Conservation (phyloP, 2,113 vertebrate genomes). For the Gadus macrocephalus region DNA sequence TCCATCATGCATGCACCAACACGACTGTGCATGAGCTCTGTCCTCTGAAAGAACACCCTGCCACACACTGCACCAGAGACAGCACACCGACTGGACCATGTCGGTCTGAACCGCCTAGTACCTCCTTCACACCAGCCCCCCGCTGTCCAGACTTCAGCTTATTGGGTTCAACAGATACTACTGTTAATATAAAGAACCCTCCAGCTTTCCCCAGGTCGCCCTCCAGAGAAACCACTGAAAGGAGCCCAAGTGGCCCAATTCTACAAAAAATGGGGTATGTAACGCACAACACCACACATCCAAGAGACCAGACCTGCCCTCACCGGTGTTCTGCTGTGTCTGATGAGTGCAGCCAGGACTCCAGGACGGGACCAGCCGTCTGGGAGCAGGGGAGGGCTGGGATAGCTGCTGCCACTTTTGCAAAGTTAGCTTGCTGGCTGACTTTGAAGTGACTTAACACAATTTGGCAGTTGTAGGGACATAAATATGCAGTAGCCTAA, state of each 20-base stretch:
- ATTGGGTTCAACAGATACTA: conserved; percentile 3
- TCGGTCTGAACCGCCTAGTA: conserved; percentile 41
- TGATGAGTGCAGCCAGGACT: too few species aligned
- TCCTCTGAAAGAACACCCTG: conserved; percentile 38
- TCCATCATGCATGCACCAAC: conserved; percentile 46
- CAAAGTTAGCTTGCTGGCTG: too few species aligned
- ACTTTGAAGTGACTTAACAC: too few species aligned
- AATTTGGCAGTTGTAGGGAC: too few species aligned
- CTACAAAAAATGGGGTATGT: conserved; percentile 73
- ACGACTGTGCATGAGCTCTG: conserved; percentile 29
- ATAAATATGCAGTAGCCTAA: too few species aligned
- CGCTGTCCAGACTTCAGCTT: conserved; percentile 26
- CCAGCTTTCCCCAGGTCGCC: too few species aligned
- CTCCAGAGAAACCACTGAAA: conserved; percentile 37
- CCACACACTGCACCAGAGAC: neutral
- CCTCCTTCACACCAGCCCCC: conserved; percentile 3
- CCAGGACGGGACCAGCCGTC: too few species aligned
- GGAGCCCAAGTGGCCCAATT: conserved; percentile 27
- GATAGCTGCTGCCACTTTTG: too few species aligned
- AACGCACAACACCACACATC: neutral
- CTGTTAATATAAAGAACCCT: conserved; percentile 29
- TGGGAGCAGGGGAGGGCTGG: too few species aligned
- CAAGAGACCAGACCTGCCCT: too few species aligned
- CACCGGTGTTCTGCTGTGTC: too few species aligned
- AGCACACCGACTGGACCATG: conserved; percentile 42